These are phyloP conservation scores for Protaetia brevitarsis DNA, from an alignment of 1,140 invertebrate genomes.

Conservation along the genomic window DNA sequence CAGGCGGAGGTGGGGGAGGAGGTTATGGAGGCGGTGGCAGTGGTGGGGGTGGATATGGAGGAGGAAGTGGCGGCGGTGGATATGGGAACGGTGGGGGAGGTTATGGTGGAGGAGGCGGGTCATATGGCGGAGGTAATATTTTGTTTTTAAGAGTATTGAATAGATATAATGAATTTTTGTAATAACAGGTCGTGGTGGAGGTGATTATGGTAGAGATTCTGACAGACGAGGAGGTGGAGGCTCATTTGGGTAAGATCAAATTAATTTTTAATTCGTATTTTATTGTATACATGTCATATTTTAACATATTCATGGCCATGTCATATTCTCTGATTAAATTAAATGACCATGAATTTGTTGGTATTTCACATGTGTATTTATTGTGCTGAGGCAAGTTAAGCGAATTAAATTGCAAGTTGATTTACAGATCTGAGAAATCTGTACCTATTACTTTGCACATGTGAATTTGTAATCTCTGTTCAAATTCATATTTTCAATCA, in stretches of 20 bases:
- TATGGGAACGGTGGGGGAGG: slow-evolving; percentile 21
- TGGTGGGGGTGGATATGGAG: slow-evolving; percentile 17
- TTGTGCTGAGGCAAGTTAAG: not conserved
- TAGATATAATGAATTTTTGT: no score
- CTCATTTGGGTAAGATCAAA: slow-evolving; percentile 24
- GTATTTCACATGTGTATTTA: not conserved
- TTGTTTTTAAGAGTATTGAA: no score
- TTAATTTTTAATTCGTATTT: not conserved
- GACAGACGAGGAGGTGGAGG: slow-evolving; percentile 20
- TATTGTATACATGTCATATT: not conserved
- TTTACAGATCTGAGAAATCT: not conserved
- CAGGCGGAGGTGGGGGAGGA: slow-evolving; percentile 22
- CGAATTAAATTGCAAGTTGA: not conserved
- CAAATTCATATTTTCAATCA: not conserved
- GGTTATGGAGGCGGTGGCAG: slow-evolving; percentile 33
- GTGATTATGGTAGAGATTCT: slow-evolving; percentile 3
- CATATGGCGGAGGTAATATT: slow-evolving; percentile 30
- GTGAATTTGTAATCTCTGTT: not conserved
- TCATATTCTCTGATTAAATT: not conserved
- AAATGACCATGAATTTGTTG: not conserved
- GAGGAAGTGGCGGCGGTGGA: not conserved
- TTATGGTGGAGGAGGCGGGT: slow-evolving; percentile 31
- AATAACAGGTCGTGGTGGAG: not conserved
- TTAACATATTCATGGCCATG: not conserved
- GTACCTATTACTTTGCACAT: not conserved